A percentile compares a stretch with the other conserved stretches of the same genome.
These are phyloP conservation scores for Spisula solida DNA, from an alignment of 2,888 invertebrate genomes.

Conservation along the genomic window DNA sequence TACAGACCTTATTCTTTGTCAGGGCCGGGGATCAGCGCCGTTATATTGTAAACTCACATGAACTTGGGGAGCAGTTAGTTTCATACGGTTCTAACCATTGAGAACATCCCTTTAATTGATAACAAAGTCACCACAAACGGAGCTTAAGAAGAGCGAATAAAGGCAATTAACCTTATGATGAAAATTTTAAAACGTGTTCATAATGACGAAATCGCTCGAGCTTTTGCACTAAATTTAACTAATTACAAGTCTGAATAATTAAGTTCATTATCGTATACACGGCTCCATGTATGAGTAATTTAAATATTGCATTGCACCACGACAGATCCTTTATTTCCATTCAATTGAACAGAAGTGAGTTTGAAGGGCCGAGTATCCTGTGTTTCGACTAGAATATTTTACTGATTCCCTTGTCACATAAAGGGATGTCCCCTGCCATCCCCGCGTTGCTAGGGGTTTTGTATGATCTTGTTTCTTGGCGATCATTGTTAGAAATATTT, in stretches of 20 bases:
- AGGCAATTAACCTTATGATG: neutral
- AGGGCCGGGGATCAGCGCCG: neutral
- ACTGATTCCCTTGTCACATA: too few relatives aligned
- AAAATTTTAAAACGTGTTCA: slow-evolving; percentile 10
- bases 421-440: too few relatives aligned
- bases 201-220: neutral
- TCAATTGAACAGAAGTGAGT: neutral
- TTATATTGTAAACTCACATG: neutral
- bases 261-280: neutral
- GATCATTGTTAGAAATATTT: too few relatives aligned
- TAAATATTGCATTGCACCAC: neutral
- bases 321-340: neutral
- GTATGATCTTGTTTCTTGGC: too few relatives aligned
- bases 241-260: slow-evolving; percentile 7
- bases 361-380: neutral
- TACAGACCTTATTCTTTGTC: neutral
- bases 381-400: neutral
- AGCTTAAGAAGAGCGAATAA: neutral
- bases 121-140: neutral
- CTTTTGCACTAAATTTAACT: slow-evolving; percentile 11
- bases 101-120: neutral
- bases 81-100: neutral
- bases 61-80: neutral
- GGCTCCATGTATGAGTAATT: neutral
- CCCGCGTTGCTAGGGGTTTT: too few relatives aligned